A percentile compares a stretch with the other conserved stretches of the same genome.
These are phyloP conservation scores for Pseudorectes ferrugineus DNA, from an alignment of 2,113 vertebrate species.

Conservation along the genomic window DNA sequence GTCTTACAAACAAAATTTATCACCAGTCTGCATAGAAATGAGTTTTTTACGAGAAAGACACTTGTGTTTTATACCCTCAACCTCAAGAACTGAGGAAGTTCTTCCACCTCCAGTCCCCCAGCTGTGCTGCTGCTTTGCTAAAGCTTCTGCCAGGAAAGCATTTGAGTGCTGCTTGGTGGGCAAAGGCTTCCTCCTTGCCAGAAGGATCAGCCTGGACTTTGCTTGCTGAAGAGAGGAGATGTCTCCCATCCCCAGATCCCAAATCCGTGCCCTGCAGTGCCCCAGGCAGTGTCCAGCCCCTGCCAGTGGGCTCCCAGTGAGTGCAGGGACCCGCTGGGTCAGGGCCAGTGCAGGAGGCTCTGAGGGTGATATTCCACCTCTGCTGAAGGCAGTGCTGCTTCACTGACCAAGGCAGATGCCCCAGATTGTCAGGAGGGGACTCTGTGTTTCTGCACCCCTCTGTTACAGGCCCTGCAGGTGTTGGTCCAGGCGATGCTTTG, in stretches of 20 bases:
- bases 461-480: background rate
- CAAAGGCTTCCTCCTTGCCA: background rate
- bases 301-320: background rate
- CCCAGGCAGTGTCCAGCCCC: background rate
- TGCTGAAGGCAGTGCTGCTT: background rate
- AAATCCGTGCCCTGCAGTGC: background rate
- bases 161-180: background rate
- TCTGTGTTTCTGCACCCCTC: background rate
- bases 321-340: background rate
- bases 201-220: background rate
- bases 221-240: background rate
- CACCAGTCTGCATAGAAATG: rapidly evolving
- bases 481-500: background rate
- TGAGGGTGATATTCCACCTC: background rate
- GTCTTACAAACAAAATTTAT: background rate
- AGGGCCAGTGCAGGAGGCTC: background rate
- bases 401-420: background rate
- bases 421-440: background rate
- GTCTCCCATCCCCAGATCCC: background rate
- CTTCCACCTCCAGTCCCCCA: background rate
- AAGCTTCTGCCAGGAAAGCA: background rate
- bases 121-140: background rate
- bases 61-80: background rate
- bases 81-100: background rate
- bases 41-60: background rate